These are phyloP conservation scores for Platyura marginata DNA, from an alignment of 1,140 invertebrate species.

Conservation along the genomic window DNA sequence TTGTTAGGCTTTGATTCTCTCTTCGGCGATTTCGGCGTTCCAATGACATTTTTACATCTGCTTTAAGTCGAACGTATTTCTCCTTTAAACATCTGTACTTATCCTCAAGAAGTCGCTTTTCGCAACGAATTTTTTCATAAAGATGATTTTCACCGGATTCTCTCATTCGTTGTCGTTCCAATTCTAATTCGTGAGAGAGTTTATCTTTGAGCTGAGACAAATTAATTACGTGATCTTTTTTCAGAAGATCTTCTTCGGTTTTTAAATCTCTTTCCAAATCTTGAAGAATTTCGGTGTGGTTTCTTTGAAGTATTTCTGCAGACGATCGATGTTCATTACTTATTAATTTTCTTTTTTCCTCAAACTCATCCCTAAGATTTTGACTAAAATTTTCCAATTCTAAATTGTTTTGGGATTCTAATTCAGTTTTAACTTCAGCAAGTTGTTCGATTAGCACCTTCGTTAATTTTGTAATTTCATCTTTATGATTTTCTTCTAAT, in stretches of 20 bases:
- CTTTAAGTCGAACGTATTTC: constrained; percentile 61
- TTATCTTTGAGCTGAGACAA: constrained; percentile 38
- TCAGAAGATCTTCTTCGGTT: constrained; percentile 35
- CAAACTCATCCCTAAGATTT: constrained; percentile 14
- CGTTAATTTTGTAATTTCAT: constrained; percentile 19
- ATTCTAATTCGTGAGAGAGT: constrained; percentile 35
- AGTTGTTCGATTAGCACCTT: constrained; percentile 26
- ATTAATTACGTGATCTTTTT: constrained; percentile 42
- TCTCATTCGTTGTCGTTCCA: constrained; percentile 25
- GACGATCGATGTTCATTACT: constrained; percentile 28
- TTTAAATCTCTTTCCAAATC: constrained; percentile 39
- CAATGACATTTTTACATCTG: constrained; percentile 45
- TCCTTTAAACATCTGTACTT: constrained; percentile 65
- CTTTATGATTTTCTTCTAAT: constrained; percentile 13
- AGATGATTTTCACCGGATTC: constrained; percentile 26
- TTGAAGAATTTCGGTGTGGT: constrained; percentile 28
- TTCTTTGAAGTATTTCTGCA: constrained; percentile 27
- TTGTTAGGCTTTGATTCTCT: constrained; percentile 38
- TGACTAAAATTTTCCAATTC: neutral
- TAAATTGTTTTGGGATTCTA: constrained; percentile 18
- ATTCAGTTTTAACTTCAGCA: constrained; percentile 26
- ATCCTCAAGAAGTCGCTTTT: constrained; percentile 50
- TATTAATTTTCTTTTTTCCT: constrained; percentile 25
- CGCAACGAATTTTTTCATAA: constrained; percentile 46
- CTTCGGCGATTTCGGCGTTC: constrained; percentile 37